Evolutionary conservation across 1,140 invertebrate species (phyloP).

Genomic region (Dryas iulia): DNA sequence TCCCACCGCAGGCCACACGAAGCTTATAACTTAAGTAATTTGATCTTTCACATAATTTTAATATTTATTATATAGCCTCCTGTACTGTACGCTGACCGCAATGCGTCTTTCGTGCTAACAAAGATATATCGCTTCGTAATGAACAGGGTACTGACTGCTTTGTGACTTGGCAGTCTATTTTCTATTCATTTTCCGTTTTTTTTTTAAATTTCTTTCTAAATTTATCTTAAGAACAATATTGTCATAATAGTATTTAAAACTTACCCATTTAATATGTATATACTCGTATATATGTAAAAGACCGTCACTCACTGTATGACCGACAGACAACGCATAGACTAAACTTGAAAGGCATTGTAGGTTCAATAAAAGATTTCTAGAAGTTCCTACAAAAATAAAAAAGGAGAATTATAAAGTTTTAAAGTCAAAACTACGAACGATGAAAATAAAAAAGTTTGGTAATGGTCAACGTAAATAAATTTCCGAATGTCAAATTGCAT

Average conservation of each 20-base stretch:
- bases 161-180: background rate
- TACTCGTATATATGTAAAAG: no score
- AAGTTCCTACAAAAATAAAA: no score
- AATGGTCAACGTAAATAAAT: no score
- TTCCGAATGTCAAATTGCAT: no score
- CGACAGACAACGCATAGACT: no score
- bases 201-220: background rate
- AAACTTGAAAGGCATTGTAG: no score
- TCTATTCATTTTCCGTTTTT: background rate
- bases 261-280: no score
- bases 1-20: background rate
- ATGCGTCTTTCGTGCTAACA: slow-evolving; percentile 27
- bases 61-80: slow-evolving; percentile 4
- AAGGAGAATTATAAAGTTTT: no score
- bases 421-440: no score
- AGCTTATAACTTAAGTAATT: slow-evolving; percentile 18
- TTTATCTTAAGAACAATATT: background rate
- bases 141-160: background rate
- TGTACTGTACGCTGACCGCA: slow-evolving; percentile 26
- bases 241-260: background rate
- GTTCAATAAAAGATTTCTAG: no score
- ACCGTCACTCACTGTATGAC: no score
- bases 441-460: no score
- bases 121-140: slow-evolving; percentile 32
- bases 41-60: slow-evolving; percentile 15